Conservation (phyloP, 1,140 invertebrate genomes). For the Polypedilum vanderplanki region DNA sequence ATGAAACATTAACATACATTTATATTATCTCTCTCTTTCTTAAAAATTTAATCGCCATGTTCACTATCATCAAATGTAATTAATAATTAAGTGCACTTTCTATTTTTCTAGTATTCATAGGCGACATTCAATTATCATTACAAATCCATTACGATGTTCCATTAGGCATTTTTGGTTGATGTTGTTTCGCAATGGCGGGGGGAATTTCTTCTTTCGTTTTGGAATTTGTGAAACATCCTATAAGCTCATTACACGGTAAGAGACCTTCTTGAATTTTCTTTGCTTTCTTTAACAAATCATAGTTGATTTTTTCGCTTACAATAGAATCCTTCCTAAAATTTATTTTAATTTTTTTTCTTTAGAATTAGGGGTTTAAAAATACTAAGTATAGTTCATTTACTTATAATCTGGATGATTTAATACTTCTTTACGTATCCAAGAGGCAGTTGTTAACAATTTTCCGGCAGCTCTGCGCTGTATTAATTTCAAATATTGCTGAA, state of each 20-base stretch:
- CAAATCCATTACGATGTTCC: not conserved
- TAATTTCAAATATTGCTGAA: conserved; percentile 92
- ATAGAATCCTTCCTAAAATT: conserved; percentile 74
- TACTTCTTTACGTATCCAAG: conserved; percentile 90
- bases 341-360: conserved; percentile 32
- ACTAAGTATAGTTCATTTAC: conserved; percentile 42
- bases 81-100: too few relatives aligned
- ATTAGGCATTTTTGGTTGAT: not conserved
- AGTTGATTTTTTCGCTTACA: conserved; percentile 83
- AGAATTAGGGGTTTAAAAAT: not conserved
- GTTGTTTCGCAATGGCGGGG: conserved; percentile 39
- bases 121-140: too few relatives aligned
- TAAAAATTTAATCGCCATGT: too few relatives aligned
- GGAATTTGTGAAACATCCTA: conserved; percentile 62
- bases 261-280: conserved; percentile 65
- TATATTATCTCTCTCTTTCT: too few relatives aligned
- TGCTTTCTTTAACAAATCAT: conserved; percentile 79
- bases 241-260: conserved; percentile 63
- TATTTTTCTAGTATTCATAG: too few relatives aligned
- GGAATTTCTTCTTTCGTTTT: conserved; percentile 78
- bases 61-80: too few relatives aligned
- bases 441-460: conserved; percentile 75
- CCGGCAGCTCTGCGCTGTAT: conserved; percentile 87
- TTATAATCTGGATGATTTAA: conserved; percentile 82
- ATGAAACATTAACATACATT: too few relatives aligned